A percentile compares a stretch with the other conserved stretches of the same genome.
Evolutionary conservation across 2,113 vertebrate species (phyloP).

Genomic region (Sebastes fasciatus): DNA sequence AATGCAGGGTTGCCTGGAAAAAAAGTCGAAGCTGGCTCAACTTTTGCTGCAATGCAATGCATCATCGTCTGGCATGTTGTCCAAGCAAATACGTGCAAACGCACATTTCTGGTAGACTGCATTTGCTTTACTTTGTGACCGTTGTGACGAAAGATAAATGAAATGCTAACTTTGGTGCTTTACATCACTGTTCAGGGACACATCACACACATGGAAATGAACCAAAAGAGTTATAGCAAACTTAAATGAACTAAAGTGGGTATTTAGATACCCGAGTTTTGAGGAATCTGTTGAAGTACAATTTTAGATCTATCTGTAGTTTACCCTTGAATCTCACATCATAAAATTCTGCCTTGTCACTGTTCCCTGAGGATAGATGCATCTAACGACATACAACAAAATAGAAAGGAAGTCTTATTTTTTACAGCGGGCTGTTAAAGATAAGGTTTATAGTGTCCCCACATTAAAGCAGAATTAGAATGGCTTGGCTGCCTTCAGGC

Average conservation of each 20-base stretch:
- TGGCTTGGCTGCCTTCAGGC: constrained; percentile 58
- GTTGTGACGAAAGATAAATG: too few relatives aligned
- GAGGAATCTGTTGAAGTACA: not conserved
- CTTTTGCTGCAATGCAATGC: not conserved
- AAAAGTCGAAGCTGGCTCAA: not conserved
- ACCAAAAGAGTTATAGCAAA: not conserved
- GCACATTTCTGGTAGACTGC: too few relatives aligned
- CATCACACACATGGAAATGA: not conserved
- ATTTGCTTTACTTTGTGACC: too few relatives aligned
- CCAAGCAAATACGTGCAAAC: too few relatives aligned
- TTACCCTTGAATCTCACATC: constrained; percentile 30
- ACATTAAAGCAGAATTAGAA: constrained; percentile 65
- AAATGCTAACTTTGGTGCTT: not conserved
- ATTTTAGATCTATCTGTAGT: constrained; percentile 8
- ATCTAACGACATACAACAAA: constrained; percentile 60
- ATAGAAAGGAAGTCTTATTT: constrained; percentile 72
- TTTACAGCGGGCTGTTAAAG: constrained; percentile 73
- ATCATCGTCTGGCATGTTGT: too few relatives aligned
- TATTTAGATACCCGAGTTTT: not conserved
- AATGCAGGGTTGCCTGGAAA: not conserved
- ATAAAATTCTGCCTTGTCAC: constrained; percentile 13
- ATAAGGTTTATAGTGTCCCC: constrained; percentile 73
- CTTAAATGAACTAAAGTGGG: not conserved
- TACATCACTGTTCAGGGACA: not conserved
- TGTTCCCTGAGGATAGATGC: constrained; percentile 60